A percentile compares a stretch with the other conserved stretches of the same genome.
Evolutionary conservation across 1,140 invertebrate genomes (phyloP).

Genomic region (Pissodes strobi): DNA sequence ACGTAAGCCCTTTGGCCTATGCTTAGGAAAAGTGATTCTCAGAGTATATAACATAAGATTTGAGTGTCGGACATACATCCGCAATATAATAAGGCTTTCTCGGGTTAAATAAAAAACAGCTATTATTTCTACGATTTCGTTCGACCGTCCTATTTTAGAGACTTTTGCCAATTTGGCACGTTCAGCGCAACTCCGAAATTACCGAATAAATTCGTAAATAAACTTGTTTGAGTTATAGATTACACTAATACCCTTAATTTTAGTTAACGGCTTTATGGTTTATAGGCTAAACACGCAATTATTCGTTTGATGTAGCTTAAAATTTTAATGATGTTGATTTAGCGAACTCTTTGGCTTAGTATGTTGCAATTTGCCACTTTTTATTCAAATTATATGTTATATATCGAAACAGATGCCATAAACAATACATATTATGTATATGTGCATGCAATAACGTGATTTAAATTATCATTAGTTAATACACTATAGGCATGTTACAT

Average conservation of each 20-base stretch:
- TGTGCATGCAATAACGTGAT: too few species aligned
- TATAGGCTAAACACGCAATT: slow-evolving; percentile 14
- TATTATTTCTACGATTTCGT: neutral
- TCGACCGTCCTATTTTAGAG: neutral
- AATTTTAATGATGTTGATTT: slow-evolving; percentile 24
- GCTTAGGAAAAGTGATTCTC: too few species aligned
- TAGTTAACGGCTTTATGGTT: slow-evolving; percentile 1
- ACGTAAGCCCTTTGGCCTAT: too few species aligned
- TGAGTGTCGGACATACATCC: too few species aligned
- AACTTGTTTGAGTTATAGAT: slow-evolving; percentile 17
- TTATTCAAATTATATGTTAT: slow-evolving; percentile 11
- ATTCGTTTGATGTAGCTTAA: slow-evolving; percentile 17
- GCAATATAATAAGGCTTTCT: too few species aligned
- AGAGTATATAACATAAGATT: too few species aligned
- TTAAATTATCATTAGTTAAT: too few species aligned
- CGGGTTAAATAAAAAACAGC: too few species aligned
- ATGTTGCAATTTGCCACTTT: slow-evolving; percentile 21
- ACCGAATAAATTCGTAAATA: slow-evolving; percentile 10
- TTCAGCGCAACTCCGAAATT: slow-evolving; percentile 5
- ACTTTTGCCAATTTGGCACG: slow-evolving; percentile 12
- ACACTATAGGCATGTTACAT: too few species aligned
- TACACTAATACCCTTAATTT: slow-evolving; percentile 7
- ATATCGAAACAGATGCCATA: slow-evolving; percentile 11
- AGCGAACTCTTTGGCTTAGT: neutral
- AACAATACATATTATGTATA: too few species aligned